phyloP scores from a whole-genome alignment of 2,113 vertebrate genomes.

The Mesocricetus auratus region DNA sequence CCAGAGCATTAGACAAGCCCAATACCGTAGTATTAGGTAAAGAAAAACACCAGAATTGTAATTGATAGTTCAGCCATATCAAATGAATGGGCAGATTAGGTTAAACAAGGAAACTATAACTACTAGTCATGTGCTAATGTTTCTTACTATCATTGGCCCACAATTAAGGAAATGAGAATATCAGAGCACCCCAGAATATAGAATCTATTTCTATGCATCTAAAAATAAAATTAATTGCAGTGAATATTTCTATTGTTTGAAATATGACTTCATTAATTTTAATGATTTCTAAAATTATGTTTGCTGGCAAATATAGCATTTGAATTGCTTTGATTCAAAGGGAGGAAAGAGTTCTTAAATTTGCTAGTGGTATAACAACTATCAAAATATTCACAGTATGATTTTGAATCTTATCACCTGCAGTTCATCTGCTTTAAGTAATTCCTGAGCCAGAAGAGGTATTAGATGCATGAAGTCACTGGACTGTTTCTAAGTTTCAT shows the following conservation, averaged over 20 bases:
- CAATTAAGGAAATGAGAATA: conserved; percentile 18
- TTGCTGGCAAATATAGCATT: conserved; percentile 57
- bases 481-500: conserved; percentile 50
- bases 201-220: conserved; percentile 46
- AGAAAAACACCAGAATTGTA: not conserved
- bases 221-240: conserved; percentile 39
- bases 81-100: not conserved
- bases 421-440: conserved; percentile 41
- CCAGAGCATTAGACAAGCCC: not conserved
- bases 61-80: not conserved
- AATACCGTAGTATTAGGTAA: not conserved
- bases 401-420: conserved; percentile 27
- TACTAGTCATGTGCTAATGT: not conserved
- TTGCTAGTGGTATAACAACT: conserved; percentile 40
- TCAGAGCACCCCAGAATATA: not conserved
- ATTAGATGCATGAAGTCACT: conserved; percentile 41
- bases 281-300: conserved; percentile 71
- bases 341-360: conserved; percentile 52
- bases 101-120: not conserved
- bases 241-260: conserved; percentile 61
- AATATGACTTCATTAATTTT: conserved; percentile 70
- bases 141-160: not conserved
- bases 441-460: conserved; percentile 33
- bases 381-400: conserved; percentile 64
- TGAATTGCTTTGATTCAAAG: conserved; percentile 61